A percentile compares a stretch with the other conserved stretches of the same genome.
phyloP scores from a whole-genome alignment of 2,797 vertebrate genomes.

The Oceanodroma leucorhoa region DNA sequence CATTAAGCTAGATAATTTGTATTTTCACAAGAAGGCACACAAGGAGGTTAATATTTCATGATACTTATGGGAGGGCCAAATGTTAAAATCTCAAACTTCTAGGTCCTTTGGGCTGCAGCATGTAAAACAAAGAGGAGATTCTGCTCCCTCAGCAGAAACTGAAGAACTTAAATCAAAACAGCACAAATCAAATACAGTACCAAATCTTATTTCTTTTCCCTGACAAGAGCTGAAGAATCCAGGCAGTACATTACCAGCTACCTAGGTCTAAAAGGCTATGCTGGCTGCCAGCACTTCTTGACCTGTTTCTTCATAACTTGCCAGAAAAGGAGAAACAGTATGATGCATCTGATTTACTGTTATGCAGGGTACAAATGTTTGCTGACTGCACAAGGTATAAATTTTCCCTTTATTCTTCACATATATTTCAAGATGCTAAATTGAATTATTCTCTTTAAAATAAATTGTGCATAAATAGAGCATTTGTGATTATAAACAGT shows the following conservation, averaged over 20 bases:
- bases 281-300: neutral
- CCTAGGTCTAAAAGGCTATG: neutral
- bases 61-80: neutral
- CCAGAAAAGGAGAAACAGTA: neutral
- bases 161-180: neutral
- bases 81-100: accelerated
- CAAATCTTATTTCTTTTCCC: neutral
- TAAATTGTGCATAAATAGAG: neutral
- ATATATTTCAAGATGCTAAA: neutral
- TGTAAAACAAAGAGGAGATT: neutral
- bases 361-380: neutral
- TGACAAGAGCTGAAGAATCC: constrained; percentile 4
- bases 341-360: neutral
- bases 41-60: neutral
- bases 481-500: neutral
- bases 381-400: constrained; percentile 4
- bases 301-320: neutral
- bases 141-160: constrained; percentile 20
- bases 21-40: neutral
- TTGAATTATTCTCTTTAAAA: neutral
- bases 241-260: neutral
- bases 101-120: neutral
- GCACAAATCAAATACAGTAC: neutral
- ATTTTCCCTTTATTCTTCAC: neutral
- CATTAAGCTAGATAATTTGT: neutral